A percentile compares a stretch with the other conserved stretches of the same genome.
Conservation (phyloP, 2,888 invertebrate genomes). For the Scaptomyza reducta region DNA sequence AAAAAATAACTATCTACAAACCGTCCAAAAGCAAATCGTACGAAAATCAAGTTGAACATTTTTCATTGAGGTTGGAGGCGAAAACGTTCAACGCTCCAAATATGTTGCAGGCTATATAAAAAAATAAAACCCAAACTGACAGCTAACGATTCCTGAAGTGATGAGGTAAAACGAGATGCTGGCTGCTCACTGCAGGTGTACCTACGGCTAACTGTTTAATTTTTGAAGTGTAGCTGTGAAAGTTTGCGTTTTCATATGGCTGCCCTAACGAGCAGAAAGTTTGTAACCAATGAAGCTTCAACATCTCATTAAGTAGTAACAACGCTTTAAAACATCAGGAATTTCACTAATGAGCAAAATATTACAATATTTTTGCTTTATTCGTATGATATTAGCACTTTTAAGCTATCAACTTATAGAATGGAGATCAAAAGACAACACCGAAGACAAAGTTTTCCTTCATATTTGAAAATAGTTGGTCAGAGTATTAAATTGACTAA, state of each 20-base stretch:
- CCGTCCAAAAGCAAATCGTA: constrained; percentile 64
- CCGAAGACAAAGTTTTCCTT: not conserved
- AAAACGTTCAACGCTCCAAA: constrained; percentile 43
- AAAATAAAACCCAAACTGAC: constrained; percentile 6
- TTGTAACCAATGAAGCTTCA: not conserved
- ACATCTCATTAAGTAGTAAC: not conserved
- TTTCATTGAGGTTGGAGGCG: constrained; percentile 66
- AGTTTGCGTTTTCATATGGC: not conserved
- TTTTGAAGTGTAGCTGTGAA: constrained; percentile 30
- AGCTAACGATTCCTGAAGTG: not conserved
- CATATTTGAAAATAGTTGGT: not conserved
- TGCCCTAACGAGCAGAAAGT: not conserved
- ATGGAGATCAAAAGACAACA: not conserved
- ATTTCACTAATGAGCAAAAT: not conserved
- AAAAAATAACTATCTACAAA: constrained; percentile 31
- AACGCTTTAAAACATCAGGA: not conserved
- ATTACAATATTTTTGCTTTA: no score
- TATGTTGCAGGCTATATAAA: constrained; percentile 36
- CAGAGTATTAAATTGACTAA: not conserved
- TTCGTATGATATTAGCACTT: no score
- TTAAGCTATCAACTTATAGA: no score
- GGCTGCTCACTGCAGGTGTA: not conserved
- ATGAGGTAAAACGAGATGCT: not conserved
- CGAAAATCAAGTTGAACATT: constrained; percentile 74
- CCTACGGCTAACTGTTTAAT: constrained; percentile 20